Evolutionary conservation across 1,140 invertebrate genomes (phyloP), one percentile per base, ranked within the genome.

Genomic region (Adoxophyes honmai): DNA sequence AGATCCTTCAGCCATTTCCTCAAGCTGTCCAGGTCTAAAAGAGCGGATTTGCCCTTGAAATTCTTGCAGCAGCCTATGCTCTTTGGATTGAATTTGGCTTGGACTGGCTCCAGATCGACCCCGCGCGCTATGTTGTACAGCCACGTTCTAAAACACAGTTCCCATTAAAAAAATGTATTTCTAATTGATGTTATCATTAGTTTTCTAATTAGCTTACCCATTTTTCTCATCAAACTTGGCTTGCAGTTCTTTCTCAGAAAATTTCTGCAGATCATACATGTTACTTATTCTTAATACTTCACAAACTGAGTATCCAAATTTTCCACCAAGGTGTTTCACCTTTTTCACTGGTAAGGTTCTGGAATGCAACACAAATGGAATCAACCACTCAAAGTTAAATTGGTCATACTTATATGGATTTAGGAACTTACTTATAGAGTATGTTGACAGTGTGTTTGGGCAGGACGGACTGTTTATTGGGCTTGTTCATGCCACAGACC

Each of bases 41-140:
- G 91, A n/a, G 93, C 92, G 60, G 92, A 92, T 80, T 93, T 94
- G 0, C 97, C 98, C 9, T 92, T 92, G 84, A 99, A 98, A 68
- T 95, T 96, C 90, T 99, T 99, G 73, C 96, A 97, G 74, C 97
- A 98, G 0, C 97, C 98, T 67, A 99, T 98, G 34, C 97, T 98
- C 84, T 99, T 98, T 0, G 96, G 91, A 48, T 97, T 92, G 60
- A 97, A 92, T 70, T 96, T 91, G 0, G 93, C 91, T 57, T 91
- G 94, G 0, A 99, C 98, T 16, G 94, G 93, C 75, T 99, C 98
- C 62, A 93, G 75, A 70, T 99, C 97, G 60, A 97, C 93, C 7
- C 98, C 98, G 61, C 94, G 91, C 11, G 96, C 94, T 55, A 99
- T 94, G 72, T 96, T 93, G 79, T 95, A 96, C 9, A 99, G 80